Conservation (phyloP, 2,113 vertebrate genomes). For the Spermophilus dauricus region DNA sequence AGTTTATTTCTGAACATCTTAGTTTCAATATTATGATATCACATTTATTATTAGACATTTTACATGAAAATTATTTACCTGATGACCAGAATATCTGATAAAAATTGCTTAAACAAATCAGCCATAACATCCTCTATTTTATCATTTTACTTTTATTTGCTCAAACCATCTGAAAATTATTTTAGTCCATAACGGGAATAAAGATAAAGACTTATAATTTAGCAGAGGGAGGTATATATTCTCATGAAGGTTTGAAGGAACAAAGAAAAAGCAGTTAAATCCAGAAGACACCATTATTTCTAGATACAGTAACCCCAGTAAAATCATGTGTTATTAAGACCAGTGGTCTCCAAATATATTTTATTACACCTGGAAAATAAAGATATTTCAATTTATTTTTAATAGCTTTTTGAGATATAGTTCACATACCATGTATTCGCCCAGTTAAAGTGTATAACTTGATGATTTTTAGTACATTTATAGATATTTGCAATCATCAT, state of each 20-base stretch:
- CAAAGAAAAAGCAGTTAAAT: background rate
- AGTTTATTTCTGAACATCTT: background rate
- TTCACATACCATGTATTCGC: background rate
- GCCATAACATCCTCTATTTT: constrained; percentile 16
- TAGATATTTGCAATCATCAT: background rate
- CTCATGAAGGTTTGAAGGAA: background rate
- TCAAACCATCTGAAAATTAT: constrained; percentile 53
- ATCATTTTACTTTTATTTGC: constrained; percentile 6
- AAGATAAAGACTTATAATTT: background rate
- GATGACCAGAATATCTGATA: background rate
- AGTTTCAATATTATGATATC: background rate
- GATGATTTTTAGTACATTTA: background rate
- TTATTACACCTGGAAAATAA: background rate
- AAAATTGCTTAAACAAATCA: constrained; percentile 24
- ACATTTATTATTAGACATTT: background rate
- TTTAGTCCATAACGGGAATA: background rate
- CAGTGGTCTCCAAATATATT: background rate
- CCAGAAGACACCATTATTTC: background rate
- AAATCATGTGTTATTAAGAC: background rate
- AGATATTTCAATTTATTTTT: background rate
- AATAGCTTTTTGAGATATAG: background rate
- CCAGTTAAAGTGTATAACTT: background rate
- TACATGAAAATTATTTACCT: background rate
- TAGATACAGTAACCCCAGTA: background rate
- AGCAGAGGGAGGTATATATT: background rate